Percentiles rank a stretch among this genome's conserved stretches.
Conservation (phyloP, 2,888 invertebrate genomes). For the Allacma fusca region DNA sequence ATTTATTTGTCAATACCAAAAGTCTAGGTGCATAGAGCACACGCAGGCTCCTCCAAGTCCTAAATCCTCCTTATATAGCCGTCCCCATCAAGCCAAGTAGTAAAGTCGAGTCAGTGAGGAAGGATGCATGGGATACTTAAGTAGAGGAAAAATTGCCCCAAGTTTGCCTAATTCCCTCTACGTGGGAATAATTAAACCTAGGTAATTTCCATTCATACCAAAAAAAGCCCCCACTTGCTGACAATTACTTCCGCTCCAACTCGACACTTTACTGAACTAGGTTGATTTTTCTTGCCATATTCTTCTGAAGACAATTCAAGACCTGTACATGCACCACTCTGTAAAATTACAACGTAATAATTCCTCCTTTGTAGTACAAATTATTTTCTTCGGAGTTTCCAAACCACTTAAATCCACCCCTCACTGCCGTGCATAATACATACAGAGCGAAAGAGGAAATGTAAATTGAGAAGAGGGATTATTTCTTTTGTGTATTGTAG, state of each 20-base stretch:
- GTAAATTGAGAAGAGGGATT: not conserved
- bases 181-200: conserved; percentile 12
- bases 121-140: not conserved
- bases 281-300: not conserved
- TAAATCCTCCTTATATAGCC: too few species aligned
- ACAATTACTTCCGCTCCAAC: not conserved
- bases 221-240: not conserved
- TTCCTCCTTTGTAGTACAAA: not conserved
- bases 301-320: not conserved
- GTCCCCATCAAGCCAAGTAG: too few species aligned
- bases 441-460: not conserved
- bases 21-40: too few species aligned
- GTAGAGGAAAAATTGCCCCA: not conserved
- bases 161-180: not conserved
- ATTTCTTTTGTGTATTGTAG: not conserved
- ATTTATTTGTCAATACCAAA: too few species aligned
- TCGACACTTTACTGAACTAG: not conserved
- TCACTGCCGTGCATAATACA: not conserved
- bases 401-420: not conserved
- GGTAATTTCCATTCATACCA: not conserved
- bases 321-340: too few species aligned
- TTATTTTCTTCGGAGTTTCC: conserved; percentile 4
- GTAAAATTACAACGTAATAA: too few species aligned
- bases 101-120: too few species aligned
- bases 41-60: too few species aligned